Conservation (phyloP, 2,888 invertebrate species). For the Byasa hedistus region DNA sequence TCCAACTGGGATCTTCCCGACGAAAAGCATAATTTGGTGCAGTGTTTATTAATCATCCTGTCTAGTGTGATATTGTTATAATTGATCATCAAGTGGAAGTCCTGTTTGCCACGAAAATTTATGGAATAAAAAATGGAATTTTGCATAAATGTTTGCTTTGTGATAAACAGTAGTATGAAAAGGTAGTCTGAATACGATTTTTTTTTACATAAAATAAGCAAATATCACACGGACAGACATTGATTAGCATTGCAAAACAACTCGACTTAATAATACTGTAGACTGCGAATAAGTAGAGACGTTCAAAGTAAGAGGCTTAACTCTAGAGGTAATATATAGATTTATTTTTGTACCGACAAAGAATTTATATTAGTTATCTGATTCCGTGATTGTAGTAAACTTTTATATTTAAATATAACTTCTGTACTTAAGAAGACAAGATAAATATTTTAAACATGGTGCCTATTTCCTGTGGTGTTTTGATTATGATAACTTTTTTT, state of each 20-base stretch:
- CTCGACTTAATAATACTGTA: conserved; percentile 6
- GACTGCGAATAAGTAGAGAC: neutral
- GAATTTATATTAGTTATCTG: neutral
- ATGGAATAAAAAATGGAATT: no score
- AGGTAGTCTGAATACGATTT: neutral
- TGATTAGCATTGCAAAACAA: conserved; percentile 8
- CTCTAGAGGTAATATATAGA: neutral
- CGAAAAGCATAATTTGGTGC: no score
- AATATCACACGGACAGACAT: conserved; percentile 2
- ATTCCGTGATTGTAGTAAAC: neutral
- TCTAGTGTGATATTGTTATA: no score
- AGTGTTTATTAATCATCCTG: no score
- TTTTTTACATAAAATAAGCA: neutral
- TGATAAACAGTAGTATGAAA: neutral
- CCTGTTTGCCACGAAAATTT: no score
- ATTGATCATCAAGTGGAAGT: no score
- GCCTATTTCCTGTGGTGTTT: no score
- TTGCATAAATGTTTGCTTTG: neutral
- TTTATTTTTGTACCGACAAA: neutral
- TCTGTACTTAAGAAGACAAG: no score
- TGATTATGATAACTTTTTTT: no score
- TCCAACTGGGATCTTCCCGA: no score
- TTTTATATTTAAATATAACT: no score
- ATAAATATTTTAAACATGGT: no score
- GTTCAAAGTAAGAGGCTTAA: neutral